A percentile compares a stretch with the other conserved stretches of the same genome.
Evolutionary conservation across 1,140 invertebrate genomes (phyloP).

Genomic region (Ladona fulva): DNA sequence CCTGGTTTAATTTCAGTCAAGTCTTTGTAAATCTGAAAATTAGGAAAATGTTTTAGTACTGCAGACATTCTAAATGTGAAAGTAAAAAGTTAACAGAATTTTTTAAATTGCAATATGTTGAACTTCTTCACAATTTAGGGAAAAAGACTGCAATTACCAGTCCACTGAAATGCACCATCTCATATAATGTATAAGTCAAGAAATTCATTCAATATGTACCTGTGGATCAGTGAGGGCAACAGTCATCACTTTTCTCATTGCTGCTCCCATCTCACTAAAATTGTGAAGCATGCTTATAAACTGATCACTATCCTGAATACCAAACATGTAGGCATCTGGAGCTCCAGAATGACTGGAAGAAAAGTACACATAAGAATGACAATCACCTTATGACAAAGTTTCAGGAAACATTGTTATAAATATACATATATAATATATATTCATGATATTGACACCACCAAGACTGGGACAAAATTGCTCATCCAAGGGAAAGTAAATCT

Average conservation of each 20-base stretch:
- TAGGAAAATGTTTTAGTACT: conserved; percentile 25
- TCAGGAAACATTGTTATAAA: no score
- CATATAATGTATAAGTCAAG: conserved; percentile 28
- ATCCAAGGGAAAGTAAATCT: no score
- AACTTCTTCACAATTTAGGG: conserved; percentile 12
- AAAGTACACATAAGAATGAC: no score
- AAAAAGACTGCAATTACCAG: conserved; percentile 16
- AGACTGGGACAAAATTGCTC: no score
- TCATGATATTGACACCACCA: no score
- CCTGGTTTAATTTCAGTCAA: conserved; percentile 31
- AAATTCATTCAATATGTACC: conserved; percentile 37
- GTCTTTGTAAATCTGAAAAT: conserved; percentile 35
- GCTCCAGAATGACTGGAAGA: conserved; percentile 34
- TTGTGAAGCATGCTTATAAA: conserved; percentile 85
- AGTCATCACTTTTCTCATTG: conserved; percentile 89
- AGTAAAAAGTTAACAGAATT: neutral
- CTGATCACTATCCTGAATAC: conserved; percentile 69
- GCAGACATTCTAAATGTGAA: neutral
- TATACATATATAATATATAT: no score
- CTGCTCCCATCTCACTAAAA: conserved; percentile 87
- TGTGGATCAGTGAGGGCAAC: conserved; percentile 77
- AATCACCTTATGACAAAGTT: no score
- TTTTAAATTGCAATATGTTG: neutral
- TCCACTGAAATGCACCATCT: neutral
- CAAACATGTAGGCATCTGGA: conserved; percentile 33